Evolutionary conservation across 2,113 vertebrate genomes (phyloP), one percentile per base, ranked within the genome.

Genomic region (Alaudala cheleensis): DNA sequence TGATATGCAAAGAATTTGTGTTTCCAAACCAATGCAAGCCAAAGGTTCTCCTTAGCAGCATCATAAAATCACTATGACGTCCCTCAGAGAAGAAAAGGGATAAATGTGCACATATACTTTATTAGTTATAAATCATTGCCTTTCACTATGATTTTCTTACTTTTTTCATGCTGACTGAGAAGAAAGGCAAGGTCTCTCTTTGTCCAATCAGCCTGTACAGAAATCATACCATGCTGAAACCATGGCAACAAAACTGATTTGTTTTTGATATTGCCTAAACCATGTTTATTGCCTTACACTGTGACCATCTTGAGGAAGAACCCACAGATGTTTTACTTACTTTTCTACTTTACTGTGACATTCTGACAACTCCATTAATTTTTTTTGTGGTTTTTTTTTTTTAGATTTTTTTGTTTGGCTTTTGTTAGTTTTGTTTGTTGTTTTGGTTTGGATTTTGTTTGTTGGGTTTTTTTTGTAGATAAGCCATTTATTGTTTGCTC

Each of bases 1-100:
- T 84, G 78, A 93, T 86, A 96, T 84, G 90, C 74, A 81, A 97
- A 91, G 93, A 96, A 96, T 95, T 95, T 92, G 42, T 94, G 50
- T 94, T 95, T 96, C 81, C 72, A 94, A 92, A 93, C 61, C 65
- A 83, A 64, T 79, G 62, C 57, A 91, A 96, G 50, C 65, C 90
- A 95, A 96, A 95, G 64, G 47, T 93, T 95, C 71, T 91, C 70
- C 82, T 84, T 45, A 91, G 54, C 50, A 95, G 60, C 67, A 94
- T 94, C 88, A 78, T 95, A 96, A 97, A 94, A 92, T 93, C 39
- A 83, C 49, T 58, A 18, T 95, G 94, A 95, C 2, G 1, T 94
- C 28, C 49, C 50, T 80, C 29, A 31, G 83, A 90, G 67, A 85
- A 92, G 71, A 88, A 71, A 91, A 88, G 3, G 10, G 24, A 69